Evolutionary conservation across 2,888 invertebrate species (phyloP), one percentile per base, ranked within the genome.

Genomic region (Macaria liturata): DNA sequence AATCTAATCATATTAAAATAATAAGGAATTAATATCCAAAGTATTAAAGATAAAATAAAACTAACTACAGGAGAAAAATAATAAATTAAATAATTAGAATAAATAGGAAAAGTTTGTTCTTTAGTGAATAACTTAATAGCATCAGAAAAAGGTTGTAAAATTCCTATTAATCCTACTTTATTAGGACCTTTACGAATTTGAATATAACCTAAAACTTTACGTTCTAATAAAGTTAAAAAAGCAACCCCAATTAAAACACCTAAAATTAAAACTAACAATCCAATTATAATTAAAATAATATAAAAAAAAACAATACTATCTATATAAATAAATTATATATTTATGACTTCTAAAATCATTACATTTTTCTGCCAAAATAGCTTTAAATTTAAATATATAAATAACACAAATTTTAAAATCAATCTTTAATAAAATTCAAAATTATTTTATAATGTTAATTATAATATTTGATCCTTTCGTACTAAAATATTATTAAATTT

Each of bases 141-240:
- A 93, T 95, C 95, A 49, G 93, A 92, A 93, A 96, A 94, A 79
- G 95, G 95, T 64, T 96, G 95, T 61, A 94, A 83, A 77, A 95
- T 73, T 0, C 95, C 95, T 40, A 91, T 73, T 68, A 94, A 72
- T 0, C 94, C 93, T 1, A 95, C 93, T 71, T 95, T 95, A 93
- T 95, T 95, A 31, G 95, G 95, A 0, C 95, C 95, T 72, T 95
- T 95, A 20, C 95, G 95, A 88, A 94, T 88, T 83, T 96, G 95
- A 89, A 95, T 93, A 91, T 95, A 95, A 0, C 95, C 93, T 84
- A 95, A 93, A 72, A 95, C 89, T 66, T 94, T 95, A 3, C 95
- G 95, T 54, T 96, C 95, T 71, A 95, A 87, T 84, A 95, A 93
- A 72, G 94, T 95, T 78, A 95, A 94, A 94, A 95, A 95, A 73